phyloP scores from a whole-genome alignment of 2,113 vertebrate genomes.

The Regulus satrapa region DNA sequence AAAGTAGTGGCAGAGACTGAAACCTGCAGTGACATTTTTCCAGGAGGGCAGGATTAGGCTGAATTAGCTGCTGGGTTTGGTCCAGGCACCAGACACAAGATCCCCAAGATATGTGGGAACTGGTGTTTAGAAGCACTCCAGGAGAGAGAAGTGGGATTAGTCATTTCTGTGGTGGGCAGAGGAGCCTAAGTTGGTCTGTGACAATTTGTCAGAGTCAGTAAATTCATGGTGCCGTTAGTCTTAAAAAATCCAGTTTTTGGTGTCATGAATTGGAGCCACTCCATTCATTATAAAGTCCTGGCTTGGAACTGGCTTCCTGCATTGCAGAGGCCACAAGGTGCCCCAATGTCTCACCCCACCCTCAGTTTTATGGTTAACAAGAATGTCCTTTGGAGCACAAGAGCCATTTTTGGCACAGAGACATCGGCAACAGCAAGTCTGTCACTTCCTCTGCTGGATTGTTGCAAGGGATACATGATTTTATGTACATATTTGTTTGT shows the following conservation, averaged over 20 bases:
- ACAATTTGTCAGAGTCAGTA: neutral
- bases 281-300: neutral
- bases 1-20: neutral
- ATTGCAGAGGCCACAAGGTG: neutral
- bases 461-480: neutral
- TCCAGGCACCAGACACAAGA: neutral
- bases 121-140: neutral
- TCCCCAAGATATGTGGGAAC: neutral
- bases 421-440: neutral
- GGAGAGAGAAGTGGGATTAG: neutral
- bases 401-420: neutral
- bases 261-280: neutral
- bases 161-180: neutral
- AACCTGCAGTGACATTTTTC: conserved; percentile 13
- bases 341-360: neutral
- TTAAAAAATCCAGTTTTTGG: neutral
- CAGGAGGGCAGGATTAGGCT: neutral
- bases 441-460: neutral
- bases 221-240: neutral
- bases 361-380: neutral
- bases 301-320: neutral
- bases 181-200: neutral
- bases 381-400: neutral
- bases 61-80: neutral
- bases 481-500: neutral